Evolutionary conservation across 2,888 invertebrate species (phyloP), one percentile per base, ranked within the genome.

Genomic region (Piscicola geometra): DNA sequence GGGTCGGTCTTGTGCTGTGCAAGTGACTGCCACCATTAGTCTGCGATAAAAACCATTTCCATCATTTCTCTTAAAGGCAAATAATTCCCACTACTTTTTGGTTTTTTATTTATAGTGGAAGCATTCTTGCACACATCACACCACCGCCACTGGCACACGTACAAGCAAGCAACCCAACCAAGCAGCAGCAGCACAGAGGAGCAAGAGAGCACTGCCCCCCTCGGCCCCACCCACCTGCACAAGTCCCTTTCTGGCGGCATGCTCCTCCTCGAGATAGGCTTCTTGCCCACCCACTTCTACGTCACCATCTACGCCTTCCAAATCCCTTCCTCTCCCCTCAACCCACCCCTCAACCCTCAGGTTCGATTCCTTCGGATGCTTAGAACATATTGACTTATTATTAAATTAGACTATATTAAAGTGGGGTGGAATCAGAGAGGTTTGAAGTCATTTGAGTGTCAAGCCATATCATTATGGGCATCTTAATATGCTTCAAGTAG

Each of bases 211-310:
- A 12, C 30, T 5, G 33, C 73, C 21, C 60, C 12, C 35, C 1
- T n/a, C 73, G 33, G n/a, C 78, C 68, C 60, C 52, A 76, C 76
- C 82, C 89, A 89, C 82, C 86, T 90, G 68, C 90, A 90, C 82
- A 90, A 90, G 82, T 89, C 89, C 3, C 87, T 90, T 50, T 81
- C 89, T 18, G 91, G 91, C 21, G 91, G 91, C 18, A 89, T 91
- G 79, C 85, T 91, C 66, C 84, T 91, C 70, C 89, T 91, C 82
- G 90, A 90, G 81, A 88, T 91, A 52, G 88, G 89, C 76, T 87
- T 91, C 79, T 86, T 86, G n/a, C 18, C 69, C 60, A 56, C 75
- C 5, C 91, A 90, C 85, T 90, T 91, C 83, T 89, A 88, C 79
- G 89, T 90, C 1, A 90, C 90, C 83, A 84, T 91, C 56, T 89